Percentiles rank a stretch among this genome's conserved stretches.
Conservation (phyloP, 2,888 invertebrate genomes). For the Agrilus cyanescens region DNA sequence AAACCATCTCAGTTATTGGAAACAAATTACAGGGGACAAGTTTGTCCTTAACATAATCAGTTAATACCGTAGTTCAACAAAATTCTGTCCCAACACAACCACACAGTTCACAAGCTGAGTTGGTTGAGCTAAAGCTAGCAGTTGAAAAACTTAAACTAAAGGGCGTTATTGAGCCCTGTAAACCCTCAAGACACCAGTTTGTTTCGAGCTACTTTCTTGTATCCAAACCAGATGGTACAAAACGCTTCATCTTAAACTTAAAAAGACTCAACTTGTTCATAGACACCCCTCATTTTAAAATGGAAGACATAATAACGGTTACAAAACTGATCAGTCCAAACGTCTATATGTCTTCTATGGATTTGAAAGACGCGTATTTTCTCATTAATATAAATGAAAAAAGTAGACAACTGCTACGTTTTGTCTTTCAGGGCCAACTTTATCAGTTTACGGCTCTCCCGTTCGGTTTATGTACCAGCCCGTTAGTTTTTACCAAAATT, state of each 20-base stretch:
- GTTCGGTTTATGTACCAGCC: constrained; percentile 11
- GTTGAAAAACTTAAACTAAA: neutral
- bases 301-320: constrained; percentile 8
- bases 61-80: no score
- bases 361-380: constrained; percentile 12
- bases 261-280: constrained; percentile 9
- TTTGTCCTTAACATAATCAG: no score
- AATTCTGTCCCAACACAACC: no score
- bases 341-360: constrained; percentile 9
- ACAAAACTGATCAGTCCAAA: constrained; percentile 2
- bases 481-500: constrained; percentile 13
- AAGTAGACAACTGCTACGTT: constrained; percentile 8
- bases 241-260: constrained; percentile 11
- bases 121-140: no score
- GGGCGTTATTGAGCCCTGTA: neutral
- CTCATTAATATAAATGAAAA: constrained; percentile 7
- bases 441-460: constrained; percentile 12
- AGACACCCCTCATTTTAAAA: constrained; percentile 9
- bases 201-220: constrained; percentile 7
- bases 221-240: constrained; percentile 8
- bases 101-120: no score
- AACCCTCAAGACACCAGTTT: constrained; percentile 1
- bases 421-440: constrained; percentile 4
- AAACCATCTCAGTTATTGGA: no score
- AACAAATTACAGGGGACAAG: no score